A percentile compares a stretch with the other conserved stretches of the same genome.
Conservation (phyloP, 2,113 vertebrate genomes). For the Prunella fulvescens region DNA sequence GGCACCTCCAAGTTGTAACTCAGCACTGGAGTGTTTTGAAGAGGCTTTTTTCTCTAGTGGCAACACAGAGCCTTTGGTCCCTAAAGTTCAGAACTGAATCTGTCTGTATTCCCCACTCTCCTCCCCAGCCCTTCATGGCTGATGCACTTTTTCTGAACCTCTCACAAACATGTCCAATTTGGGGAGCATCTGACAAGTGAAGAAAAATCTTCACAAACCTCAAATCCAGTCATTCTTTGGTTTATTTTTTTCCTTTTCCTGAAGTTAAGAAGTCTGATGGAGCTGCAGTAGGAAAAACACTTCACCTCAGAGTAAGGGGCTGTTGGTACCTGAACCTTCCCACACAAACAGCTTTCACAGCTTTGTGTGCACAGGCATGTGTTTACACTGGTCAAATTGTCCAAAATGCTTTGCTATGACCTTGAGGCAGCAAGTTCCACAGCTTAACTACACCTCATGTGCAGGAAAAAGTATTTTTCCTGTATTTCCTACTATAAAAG, state of each 20-base stretch:
- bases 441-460: fast-evolving
- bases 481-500: not conserved
- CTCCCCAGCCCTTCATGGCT: not conserved
- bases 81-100: not conserved
- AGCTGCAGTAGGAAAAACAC: not conserved
- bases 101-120: not conserved
- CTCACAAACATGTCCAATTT: not conserved
- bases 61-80: not conserved
- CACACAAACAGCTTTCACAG: not conserved
- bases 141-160: not conserved
- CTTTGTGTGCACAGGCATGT: not conserved
- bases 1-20: not conserved
- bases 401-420: not conserved
- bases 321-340: not conserved
- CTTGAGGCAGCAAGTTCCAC: not conserved
- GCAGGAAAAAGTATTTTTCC: not conserved
- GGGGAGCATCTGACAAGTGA: not conserved
- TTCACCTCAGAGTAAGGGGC: not conserved
- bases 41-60: not conserved
- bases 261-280: not conserved
- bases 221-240: not conserved
- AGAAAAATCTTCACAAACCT: not conserved
- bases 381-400: not conserved
- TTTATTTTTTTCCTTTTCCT: not conserved
- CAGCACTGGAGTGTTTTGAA: not conserved